Conservation (phyloP, 2,888 invertebrate species). For the Aplocera efformata region DNA sequence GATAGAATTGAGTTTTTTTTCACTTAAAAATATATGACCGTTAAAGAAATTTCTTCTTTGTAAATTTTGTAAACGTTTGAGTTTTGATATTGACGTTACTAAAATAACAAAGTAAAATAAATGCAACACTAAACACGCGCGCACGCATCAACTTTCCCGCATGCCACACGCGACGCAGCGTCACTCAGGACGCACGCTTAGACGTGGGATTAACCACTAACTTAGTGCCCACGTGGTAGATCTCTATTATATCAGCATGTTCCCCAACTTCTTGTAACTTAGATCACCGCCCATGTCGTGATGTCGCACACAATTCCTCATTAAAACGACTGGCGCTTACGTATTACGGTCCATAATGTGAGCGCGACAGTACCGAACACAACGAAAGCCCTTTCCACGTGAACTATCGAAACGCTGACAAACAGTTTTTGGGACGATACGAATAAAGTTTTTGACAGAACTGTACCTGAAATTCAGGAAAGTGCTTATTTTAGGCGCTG, state of each 20-base stretch:
- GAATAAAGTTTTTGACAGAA: constrained; percentile 11
- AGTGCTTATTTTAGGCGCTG: constrained; percentile 10
- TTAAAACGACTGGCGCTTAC: constrained; percentile 52
- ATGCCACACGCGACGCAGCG: no score
- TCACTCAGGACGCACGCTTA: no score
- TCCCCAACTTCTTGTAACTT: constrained; percentile 17
- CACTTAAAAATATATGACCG: no score
- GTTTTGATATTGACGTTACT: no score
- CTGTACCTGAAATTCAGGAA: constrained; percentile 13
- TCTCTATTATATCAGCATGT: neutral
- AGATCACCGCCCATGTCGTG: constrained; percentile 40
- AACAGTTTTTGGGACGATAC: constrained; percentile 10
- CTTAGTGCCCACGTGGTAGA: no score
- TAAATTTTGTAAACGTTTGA: no score
- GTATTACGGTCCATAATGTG: constrained; percentile 44
- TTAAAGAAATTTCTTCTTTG: no score
- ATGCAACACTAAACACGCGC: no score
- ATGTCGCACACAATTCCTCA: constrained; percentile 72
- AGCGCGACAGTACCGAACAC: constrained; percentile 18
- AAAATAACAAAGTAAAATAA: no score
- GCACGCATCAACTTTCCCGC: no score
- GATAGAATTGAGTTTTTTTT: no score
- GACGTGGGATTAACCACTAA: no score
- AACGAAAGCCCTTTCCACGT: constrained; percentile 8
- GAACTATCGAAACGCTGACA: constrained; percentile 15